Conservation (phyloP, 2,888 invertebrate genomes). For the Dasypogon diadema region DNA sequence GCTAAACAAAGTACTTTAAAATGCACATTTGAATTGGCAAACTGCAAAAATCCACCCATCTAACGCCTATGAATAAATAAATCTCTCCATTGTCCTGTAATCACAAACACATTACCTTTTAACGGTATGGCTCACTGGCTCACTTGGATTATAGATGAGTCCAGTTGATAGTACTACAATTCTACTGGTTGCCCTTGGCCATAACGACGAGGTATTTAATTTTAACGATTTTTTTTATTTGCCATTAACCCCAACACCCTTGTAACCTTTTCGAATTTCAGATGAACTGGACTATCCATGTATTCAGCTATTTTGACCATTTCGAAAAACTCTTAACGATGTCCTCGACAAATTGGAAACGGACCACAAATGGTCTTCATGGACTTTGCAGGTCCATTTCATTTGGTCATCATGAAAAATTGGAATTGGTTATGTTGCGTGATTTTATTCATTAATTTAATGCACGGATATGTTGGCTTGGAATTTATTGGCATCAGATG, state of each 20-base stretch:
- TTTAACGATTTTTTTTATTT: conserved; percentile 45
- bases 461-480: background rate
- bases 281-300: conserved; percentile 4
- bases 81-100: background rate
- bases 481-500: no score
- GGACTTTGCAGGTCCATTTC: conserved; percentile 47
- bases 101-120: conserved; percentile 1
- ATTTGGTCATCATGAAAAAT: conserved; percentile 46
- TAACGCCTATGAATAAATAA: background rate
- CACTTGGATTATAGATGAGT: background rate
- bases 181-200: no score
- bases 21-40: no score
- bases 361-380: conserved; percentile 49
- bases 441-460: conserved; percentile 40
- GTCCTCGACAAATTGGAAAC: conserved; percentile 49
- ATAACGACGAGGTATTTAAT: conserved; percentile 7
- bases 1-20: no score
- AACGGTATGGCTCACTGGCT: background rate
- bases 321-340: conserved; percentile 23
- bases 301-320: background rate
- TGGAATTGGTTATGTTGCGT: conserved; percentile 41
- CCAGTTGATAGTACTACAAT: background rate
- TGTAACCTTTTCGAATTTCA: conserved; percentile 20
- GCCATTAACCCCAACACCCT: conserved; percentile 33
- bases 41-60: background rate